Evolutionary conservation across 2,797 vertebrate species (phyloP), one percentile per base, ranked within the genome.

Genomic region (Melanotaenia trifasciata): DNA sequence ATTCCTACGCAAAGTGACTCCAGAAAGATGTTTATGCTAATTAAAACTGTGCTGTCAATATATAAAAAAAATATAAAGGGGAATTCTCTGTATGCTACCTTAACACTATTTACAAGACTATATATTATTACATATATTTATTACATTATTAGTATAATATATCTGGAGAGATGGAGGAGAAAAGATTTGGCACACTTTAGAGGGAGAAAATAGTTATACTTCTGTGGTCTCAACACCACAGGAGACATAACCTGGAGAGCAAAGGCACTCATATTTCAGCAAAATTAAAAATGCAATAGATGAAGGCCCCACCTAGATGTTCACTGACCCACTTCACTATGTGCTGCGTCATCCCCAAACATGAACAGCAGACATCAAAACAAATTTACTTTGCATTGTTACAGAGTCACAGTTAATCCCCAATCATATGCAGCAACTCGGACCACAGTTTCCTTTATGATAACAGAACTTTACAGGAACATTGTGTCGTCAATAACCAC

Each of bases 261-360:
- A 22, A 71, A 79, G 58, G 51, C 60, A 68, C 58, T 87, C 78
- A 79, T 67, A 84, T 88, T 87, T 84, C 83, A 79, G 74, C 20
- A 4, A 70, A 87, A 90, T 92, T n/a, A 91, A 93, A 90, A 67
- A 92, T 90, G 84, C 61, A 93, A 70, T 72, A 84, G 77, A 63
- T 78, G 28, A 72, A 76, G 43, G 65, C 36, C 64, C 75, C 75
- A 71, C 85, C 87, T 84, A 75, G 66, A 88, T 83, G 74, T 77
- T 90, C 81, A 86, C 70, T 90, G 90, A 93, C 90, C 90, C 87
- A 90, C 16, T 87, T 93, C 80, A 57, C 78, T 7, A 69, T 62
- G 64, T 70, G 74, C 72, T 84, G 68, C 1, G 59, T 86, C 83
- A 80, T 30, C 45, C 43, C 57, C 69, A 62, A 18, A 73, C 58